Evolutionary conservation across 1,140 invertebrate species (phyloP).

Genomic region (Nixonia krombeini): DNA sequence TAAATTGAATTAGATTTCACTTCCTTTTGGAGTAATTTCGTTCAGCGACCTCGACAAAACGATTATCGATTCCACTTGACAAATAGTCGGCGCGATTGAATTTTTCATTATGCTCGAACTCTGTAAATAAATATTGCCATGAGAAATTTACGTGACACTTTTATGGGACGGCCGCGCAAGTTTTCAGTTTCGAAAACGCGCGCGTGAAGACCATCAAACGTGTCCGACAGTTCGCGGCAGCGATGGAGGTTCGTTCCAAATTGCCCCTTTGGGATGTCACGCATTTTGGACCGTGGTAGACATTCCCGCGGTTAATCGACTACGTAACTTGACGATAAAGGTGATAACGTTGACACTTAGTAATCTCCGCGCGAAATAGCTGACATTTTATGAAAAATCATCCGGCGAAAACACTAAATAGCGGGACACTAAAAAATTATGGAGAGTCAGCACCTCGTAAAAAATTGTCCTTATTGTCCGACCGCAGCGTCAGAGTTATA

Average conservation of each 20-base stretch:
- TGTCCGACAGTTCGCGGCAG: not conserved
- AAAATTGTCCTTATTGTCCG: not conserved
- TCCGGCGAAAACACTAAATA: too few relatives aligned
- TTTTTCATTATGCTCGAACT: too few relatives aligned
- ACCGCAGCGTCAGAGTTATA: too few relatives aligned
- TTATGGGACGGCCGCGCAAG: not conserved
- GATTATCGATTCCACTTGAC: too few relatives aligned
- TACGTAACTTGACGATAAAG: conserved; percentile 6
- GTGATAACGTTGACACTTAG: conserved; percentile 1
- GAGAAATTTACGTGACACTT: not conserved
- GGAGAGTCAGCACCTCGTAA: not conserved
- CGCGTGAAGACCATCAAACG: conserved; percentile 1
- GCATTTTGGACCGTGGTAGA: not conserved
- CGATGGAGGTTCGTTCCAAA: not conserved
- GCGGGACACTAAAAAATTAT: not conserved
- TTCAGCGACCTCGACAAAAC: too few relatives aligned
- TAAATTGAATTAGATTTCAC: too few relatives aligned
- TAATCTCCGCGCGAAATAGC: too few relatives aligned
- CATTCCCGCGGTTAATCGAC: conserved; percentile 9
- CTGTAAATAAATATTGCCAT: too few relatives aligned
- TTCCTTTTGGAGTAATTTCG: too few relatives aligned
- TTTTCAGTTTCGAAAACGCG: too few relatives aligned
- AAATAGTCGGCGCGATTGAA: too few relatives aligned
- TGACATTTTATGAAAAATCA: too few relatives aligned
- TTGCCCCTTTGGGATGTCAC: conserved; percentile 1